phyloP scores from a whole-genome alignment of 2,797 vertebrate genomes.

The Malurus leucopterus region DNA sequence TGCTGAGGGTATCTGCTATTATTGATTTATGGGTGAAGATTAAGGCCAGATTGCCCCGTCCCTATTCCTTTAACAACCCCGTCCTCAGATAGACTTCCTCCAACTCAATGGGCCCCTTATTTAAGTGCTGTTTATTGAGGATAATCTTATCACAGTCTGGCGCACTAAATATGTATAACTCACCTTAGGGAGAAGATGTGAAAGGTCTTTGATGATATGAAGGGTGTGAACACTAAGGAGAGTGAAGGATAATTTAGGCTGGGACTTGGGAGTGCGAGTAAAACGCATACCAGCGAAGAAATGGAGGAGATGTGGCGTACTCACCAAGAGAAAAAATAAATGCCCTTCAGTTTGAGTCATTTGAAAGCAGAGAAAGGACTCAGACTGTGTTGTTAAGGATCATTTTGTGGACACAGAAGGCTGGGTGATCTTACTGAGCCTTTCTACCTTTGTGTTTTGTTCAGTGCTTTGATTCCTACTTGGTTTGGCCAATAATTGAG shows the following conservation, averaged over 20 bases:
- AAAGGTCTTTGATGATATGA: constrained; percentile 47
- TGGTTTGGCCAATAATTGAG: not conserved
- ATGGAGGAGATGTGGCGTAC: not conserved
- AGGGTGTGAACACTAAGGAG: constrained; percentile 59
- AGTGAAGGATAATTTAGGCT: constrained; percentile 54
- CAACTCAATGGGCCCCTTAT: constrained; percentile 23
- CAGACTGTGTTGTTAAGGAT: not conserved
- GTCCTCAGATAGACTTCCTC: constrained; percentile 30
- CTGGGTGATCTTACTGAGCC: not conserved
- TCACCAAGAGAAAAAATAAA: not conserved
- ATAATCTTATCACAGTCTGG: constrained; percentile 32
- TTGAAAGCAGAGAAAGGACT: not conserved
- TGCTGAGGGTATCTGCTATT: constrained; percentile 12
- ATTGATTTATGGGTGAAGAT: constrained; percentile 39
- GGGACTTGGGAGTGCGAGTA: constrained; percentile 37
- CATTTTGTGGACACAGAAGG: not conserved
- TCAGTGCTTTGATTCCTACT: not conserved
- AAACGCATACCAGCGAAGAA: constrained; percentile 21
- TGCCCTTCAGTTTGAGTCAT: not conserved
- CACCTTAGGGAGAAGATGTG: constrained; percentile 50
- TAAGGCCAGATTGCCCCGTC: constrained; percentile 32
- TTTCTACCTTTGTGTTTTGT: not conserved
- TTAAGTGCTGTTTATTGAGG: constrained; percentile 24
- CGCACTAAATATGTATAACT: constrained; percentile 36
- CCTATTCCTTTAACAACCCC: constrained; percentile 28